Conservation (phyloP, 2,797 vertebrate genomes). For the Oryzias dopingdopingensis region DNA sequence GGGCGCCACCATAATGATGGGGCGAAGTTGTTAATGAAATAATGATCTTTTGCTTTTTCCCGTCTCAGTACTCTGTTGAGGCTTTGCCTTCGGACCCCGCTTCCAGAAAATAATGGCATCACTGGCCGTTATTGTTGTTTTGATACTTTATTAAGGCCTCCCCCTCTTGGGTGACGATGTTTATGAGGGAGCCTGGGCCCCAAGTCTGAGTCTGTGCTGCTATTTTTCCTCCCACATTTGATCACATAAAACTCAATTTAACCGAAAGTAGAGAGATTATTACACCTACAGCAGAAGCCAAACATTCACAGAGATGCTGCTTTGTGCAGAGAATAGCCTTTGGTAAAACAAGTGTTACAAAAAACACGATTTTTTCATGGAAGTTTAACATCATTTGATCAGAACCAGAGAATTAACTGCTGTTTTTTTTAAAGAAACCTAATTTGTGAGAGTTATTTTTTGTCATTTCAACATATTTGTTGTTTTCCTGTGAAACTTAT, state of each 20-base stretch:
- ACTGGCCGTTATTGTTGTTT: slow-evolving; percentile 60
- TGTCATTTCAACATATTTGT: too few relatives aligned
- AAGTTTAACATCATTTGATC: slow-evolving; percentile 32
- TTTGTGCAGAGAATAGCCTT: slow-evolving; percentile 20
- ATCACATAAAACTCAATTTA: slow-evolving; percentile 51
- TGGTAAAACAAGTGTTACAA: slow-evolving; percentile 31
- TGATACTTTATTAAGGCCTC: slow-evolving; percentile 43
- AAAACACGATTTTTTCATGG: slow-evolving; percentile 18
- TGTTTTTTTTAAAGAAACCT: slow-evolving; percentile 21
- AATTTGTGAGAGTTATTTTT: too few relatives aligned
- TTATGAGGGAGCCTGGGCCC: slow-evolving; percentile 49
- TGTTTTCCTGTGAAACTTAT: too few relatives aligned
- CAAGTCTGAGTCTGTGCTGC: slow-evolving; percentile 32
- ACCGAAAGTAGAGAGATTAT: slow-evolving; percentile 46
- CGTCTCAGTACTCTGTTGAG: slow-evolving; percentile 56
- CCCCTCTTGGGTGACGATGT: slow-evolving; percentile 48
- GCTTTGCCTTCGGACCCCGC: slow-evolving; percentile 50
- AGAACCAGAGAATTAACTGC: slow-evolving; percentile 18
- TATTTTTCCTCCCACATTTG: slow-evolving; percentile 46
- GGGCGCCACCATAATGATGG: slow-evolving; percentile 51
- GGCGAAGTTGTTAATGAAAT: slow-evolving; percentile 63
- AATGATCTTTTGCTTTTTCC: slow-evolving; percentile 63
- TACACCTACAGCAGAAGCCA: slow-evolving; percentile 43
- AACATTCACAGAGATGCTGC: slow-evolving; percentile 48
- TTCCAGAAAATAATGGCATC: slow-evolving; percentile 49